Percentiles rank a stretch among this genome's conserved stretches.
These are phyloP conservation scores for Chauna torquata DNA, from an alignment of 2,113 vertebrate genomes.

Conservation along the genomic window DNA sequence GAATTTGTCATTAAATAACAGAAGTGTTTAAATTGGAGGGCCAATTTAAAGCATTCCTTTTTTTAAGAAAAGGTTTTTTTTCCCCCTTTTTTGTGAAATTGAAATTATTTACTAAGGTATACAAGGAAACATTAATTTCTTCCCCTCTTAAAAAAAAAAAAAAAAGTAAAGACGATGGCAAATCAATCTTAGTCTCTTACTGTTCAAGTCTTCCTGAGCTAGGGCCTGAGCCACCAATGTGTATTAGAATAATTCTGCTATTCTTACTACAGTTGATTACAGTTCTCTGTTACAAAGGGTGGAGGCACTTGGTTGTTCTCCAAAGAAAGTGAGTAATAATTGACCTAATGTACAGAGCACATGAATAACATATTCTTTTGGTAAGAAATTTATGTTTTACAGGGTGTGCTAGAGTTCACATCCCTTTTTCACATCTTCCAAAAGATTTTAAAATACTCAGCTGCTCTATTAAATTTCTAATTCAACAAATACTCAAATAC, in stretches of 20 bases:
- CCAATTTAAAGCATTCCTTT: conserved; percentile 54
- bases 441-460: conserved; percentile 76
- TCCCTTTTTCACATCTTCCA: conserved; percentile 75
- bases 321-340: conserved; percentile 83
- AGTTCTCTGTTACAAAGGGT: conserved; percentile 74
- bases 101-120: conserved; percentile 60
- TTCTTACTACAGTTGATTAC: conserved; percentile 72
- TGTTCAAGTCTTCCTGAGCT: conserved; percentile 32
- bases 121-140: conserved; percentile 38
- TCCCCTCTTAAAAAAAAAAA: conserved; percentile 2
- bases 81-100: conserved; percentile 47
- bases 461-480: conserved; percentile 74
- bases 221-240: conserved; percentile 11
- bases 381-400: conserved; percentile 76
- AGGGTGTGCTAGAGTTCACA: conserved; percentile 77
- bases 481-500: conserved; percentile 68
- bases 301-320: conserved; percentile 77
- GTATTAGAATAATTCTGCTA: conserved; percentile 51
- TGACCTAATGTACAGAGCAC: conserved; percentile 84
- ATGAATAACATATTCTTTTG: conserved; percentile 82
- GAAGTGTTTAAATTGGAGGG: conserved; percentile 59
- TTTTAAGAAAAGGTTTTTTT: background rate
- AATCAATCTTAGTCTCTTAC: conserved; percentile 37
- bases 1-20: conserved; percentile 70
- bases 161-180: conserved; percentile 28